A percentile compares a stretch with the other conserved stretches of the same genome.
Evolutionary conservation across 2,888 invertebrate genomes (phyloP).

Genomic region (Agrilus mali): DNA sequence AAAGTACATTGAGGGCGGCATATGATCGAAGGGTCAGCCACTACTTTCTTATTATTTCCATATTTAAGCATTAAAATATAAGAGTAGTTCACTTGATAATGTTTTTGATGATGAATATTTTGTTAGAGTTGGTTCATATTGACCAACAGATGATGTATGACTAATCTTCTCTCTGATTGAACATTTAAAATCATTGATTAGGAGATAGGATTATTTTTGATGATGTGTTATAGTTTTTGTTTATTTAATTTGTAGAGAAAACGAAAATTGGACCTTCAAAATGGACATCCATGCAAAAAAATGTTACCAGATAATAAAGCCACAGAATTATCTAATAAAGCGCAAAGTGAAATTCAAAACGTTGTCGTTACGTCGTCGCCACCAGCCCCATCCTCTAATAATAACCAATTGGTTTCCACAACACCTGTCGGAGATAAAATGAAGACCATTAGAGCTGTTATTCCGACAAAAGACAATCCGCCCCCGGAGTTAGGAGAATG

Average conservation of each 20-base stretch:
- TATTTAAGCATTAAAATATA: no score
- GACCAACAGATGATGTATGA: slow-evolving; percentile 14
- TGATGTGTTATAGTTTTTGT: slow-evolving; percentile 2
- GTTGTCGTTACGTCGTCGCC: slow-evolving; percentile 3
- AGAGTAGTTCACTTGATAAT: no score
- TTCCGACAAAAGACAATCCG: slow-evolving; percentile 68
- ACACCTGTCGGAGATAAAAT: slow-evolving; percentile 11
- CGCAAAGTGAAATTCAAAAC: slow-evolving; percentile 1
- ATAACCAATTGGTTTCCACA: not conserved
- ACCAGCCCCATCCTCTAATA: slow-evolving; percentile 4
- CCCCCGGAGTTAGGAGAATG: slow-evolving; percentile 65
- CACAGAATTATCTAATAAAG: slow-evolving; percentile 6
- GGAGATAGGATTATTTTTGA: not conserved
- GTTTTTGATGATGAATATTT: slow-evolving; percentile 13
- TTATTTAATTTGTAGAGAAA: slow-evolving; percentile 30
- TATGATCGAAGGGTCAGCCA: no score
- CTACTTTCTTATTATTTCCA: no score
- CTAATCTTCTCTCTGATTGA: slow-evolving; percentile 35
- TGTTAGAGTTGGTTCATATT: slow-evolving; percentile 19
- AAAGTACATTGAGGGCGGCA: no score
- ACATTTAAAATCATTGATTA: slow-evolving; percentile 2
- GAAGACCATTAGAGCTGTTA: slow-evolving; percentile 33
- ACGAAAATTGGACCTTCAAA: slow-evolving; percentile 35
- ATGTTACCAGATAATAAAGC: slow-evolving; percentile 35
- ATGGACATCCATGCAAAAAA: slow-evolving; percentile 42